Evolutionary conservation across 2,113 vertebrate genomes (phyloP), one percentile per base, ranked within the genome.

Genomic region (Podarcis raffonei): DNA sequence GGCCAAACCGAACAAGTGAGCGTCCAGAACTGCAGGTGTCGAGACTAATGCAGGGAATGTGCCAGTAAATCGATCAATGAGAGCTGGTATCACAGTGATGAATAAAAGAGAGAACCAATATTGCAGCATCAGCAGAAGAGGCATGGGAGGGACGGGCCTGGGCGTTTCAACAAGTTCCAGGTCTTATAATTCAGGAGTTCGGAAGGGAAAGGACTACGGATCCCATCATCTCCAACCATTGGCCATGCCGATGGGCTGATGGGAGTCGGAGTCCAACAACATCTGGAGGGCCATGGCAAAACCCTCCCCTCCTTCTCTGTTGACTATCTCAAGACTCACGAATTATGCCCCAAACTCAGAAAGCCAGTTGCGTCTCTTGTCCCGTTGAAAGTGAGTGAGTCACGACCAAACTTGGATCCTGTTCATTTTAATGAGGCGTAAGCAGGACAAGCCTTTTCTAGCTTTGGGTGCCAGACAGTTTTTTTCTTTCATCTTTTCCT

Each of bases 41-140:
- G 39, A 77, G 37, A 3, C 37, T 77, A 76, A 88, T 77, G 37
- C n/a, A 76, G 81, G 37, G 53, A 53, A 25, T 25, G 16, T 27
- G 30, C 59, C 62, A 77, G 13, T 76, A 76, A 35, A 68, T 82
- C 32, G 66, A 30, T 83, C 81, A 53, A 88, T 88, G 30, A 65
- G 68, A 27, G n/a, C 59, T 23, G 59, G 69, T 65, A 83, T 48
- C 57, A n/a, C 30, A 42, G 32, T 76, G 80, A 88, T 82, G 87
- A 25, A 88, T 88, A 88, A 83, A 83, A 68, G 12, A 48, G 59
- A 88, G 82, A 88, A 66, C 39, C 81, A 68, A 83, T 83, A 88
- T 77, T 39, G 68, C 53, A n/a, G 81, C 30, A 53, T 68, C 81
- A 88, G 72, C 87, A 83, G 72, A 83, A 3, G 32, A 75, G 57